phyloP scores from a whole-genome alignment of 2,888 invertebrate genomes.

The Ischnus inquisitorius region DNA sequence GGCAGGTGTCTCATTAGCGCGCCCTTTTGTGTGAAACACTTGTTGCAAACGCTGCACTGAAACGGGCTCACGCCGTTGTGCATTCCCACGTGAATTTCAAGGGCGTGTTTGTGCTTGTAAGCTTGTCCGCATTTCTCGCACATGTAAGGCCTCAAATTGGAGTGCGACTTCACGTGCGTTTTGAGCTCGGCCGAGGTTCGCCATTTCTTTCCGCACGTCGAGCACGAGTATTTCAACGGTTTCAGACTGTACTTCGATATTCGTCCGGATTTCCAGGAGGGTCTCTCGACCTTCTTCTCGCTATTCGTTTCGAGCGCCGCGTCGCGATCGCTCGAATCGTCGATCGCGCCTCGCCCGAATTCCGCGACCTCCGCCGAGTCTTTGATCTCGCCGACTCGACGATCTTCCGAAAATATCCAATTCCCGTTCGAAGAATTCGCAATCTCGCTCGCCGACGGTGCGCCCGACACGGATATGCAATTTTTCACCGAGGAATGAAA shows the following conservation, averaged over 20 bases:
- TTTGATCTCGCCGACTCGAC: neutral
- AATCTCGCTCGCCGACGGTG: slow-evolving; percentile 42
- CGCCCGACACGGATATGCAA: slow-evolving; percentile 30
- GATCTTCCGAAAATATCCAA: slow-evolving; percentile 56
- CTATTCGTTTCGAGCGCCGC: neutral
- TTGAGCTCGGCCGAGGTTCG: slow-evolving; percentile 75
- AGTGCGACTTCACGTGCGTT: slow-evolving; percentile 77
- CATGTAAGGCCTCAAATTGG: slow-evolving; percentile 78
- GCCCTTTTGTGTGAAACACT: slow-evolving; percentile 88
- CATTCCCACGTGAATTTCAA: slow-evolving; percentile 88
- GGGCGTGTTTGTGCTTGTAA: slow-evolving; percentile 88
- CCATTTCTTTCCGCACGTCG: slow-evolving; percentile 77
- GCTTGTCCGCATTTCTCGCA: slow-evolving; percentile 88
- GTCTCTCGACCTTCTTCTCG: neutral
- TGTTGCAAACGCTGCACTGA: slow-evolving; percentile 88
- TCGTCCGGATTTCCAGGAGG: slow-evolving; percentile 67
- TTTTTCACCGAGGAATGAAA: slow-evolving; percentile 48
- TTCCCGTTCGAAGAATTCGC: slow-evolving; percentile 58
- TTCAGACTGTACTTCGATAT: slow-evolving; percentile 72
- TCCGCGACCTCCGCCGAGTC: neutral
- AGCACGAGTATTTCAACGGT: slow-evolving; percentile 74
- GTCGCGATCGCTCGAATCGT: neutral
- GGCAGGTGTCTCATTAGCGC: slow-evolving; percentile 88
- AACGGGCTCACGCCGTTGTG: slow-evolving; percentile 88
- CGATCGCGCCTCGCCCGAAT: neutral